Percentiles rank a stretch among this genome's conserved stretches.
phyloP scores from a whole-genome alignment of 2,888 invertebrate species.

The Pandemis corylana region DNA sequence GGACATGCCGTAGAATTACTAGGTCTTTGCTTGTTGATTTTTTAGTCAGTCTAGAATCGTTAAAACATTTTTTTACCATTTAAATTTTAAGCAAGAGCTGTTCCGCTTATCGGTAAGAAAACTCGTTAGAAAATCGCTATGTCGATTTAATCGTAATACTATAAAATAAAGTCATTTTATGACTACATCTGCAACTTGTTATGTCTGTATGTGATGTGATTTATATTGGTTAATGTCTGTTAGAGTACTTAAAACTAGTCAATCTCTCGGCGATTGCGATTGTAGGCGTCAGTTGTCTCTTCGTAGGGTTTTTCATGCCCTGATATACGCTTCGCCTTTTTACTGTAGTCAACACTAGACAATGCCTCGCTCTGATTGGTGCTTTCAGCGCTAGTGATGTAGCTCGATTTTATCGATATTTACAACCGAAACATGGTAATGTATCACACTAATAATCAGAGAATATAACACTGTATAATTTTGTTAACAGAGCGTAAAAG shows the following conservation, averaged over 20 bases:
- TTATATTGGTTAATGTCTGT: background rate
- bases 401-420: background rate
- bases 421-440: background rate
- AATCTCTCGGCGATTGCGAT: background rate
- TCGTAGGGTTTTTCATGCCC: too few relatives aligned
- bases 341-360: too few relatives aligned
- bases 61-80: too few relatives aligned
- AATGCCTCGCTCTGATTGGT: background rate
- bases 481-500: background rate
- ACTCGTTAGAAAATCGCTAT: background rate
- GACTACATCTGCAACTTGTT: background rate
- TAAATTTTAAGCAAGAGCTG: too few relatives aligned
- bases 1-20: background rate
- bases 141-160: background rate
- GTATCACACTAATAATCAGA: background rate
- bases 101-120: background rate
- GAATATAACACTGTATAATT: background rate
- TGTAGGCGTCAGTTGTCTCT: background rate
- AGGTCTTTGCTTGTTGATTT: background rate
- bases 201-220: conserved; percentile 1
- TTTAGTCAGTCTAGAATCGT: background rate
- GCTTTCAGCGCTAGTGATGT: background rate
- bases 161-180: background rate
- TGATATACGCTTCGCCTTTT: background rate
- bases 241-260: background rate